Percentiles rank a stretch among this genome's conserved stretches.
These are phyloP conservation scores for Euplagia quadripunctaria DNA, from an alignment of 2,888 invertebrate species.

Conservation along the genomic window DNA sequence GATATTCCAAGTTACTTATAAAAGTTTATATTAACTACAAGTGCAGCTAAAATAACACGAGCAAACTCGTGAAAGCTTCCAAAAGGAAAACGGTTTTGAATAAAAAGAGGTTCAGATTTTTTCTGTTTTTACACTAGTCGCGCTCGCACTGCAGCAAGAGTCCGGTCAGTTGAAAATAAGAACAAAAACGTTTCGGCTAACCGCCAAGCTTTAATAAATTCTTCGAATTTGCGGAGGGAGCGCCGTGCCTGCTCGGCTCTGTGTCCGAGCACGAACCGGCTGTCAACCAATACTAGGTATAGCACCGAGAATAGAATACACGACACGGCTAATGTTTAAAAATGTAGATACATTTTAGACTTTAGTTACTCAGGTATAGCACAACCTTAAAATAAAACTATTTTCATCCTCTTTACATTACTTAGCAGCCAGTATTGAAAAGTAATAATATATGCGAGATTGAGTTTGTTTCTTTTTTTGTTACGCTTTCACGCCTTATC, in stretches of 20 bases:
- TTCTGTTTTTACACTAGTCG: slow-evolving; percentile 66
- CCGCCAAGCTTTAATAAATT: slow-evolving; percentile 85
- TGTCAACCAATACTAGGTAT: slow-evolving; percentile 51
- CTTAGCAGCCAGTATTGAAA: background rate
- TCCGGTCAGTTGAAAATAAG: slow-evolving; percentile 72
- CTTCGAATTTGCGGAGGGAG: slow-evolving; percentile 75
- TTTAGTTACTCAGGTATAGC: slow-evolving; percentile 12
- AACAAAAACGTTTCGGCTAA: slow-evolving; percentile 79
- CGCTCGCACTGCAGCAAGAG: slow-evolving; percentile 68
- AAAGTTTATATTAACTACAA: slow-evolving; percentile 43
- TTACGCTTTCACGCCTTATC: no score
- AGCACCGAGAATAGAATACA: slow-evolving; percentile 34
- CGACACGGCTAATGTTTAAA: slow-evolving; percentile 37
- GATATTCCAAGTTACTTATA: background rate
- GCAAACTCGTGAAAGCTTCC: slow-evolving; percentile 41
- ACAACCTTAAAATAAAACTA: slow-evolving; percentile 3
- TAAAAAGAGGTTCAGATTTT: slow-evolving; percentile 59
- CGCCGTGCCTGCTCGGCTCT: slow-evolving; percentile 57
- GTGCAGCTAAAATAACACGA: slow-evolving; percentile 31
- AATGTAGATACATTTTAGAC: slow-evolving; percentile 23
- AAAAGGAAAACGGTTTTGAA: slow-evolving; percentile 51
- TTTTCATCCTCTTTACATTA: background rate
- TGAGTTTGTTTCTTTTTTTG: no score
- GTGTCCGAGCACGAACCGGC: slow-evolving; percentile 56
- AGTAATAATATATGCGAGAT: no score